A percentile compares a stretch with the other conserved stretches of the same genome.
Conservation (phyloP, 2,888 invertebrate species). For the Siphonodentalium dalli region DNA sequence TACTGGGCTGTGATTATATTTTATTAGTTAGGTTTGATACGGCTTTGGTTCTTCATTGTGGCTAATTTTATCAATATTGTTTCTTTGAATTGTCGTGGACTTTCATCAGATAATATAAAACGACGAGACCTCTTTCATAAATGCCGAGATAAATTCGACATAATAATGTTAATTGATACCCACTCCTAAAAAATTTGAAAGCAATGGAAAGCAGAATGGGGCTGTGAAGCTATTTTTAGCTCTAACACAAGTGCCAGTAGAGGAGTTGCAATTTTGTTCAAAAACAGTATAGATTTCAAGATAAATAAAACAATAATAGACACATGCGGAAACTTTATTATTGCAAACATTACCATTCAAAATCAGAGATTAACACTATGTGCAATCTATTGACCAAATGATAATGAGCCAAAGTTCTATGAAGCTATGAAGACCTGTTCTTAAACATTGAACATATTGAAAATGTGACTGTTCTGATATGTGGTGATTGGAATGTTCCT, state of each 20-base stretch:
- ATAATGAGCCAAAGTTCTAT: slow-evolving; percentile 1
- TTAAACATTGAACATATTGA: neutral
- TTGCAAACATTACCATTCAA: neutral
- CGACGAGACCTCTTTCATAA: slow-evolving; percentile 4
- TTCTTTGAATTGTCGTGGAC: slow-evolving; percentile 4
- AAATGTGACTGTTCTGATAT: neutral
- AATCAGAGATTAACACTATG: neutral
- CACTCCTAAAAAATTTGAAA: slow-evolving; percentile 1
- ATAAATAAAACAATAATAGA: slow-evolving; percentile 4
- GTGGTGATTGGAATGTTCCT: neutral
- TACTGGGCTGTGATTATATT: too few relatives aligned
- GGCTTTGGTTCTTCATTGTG: too few relatives aligned
- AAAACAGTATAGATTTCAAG: slow-evolving; percentile 5
- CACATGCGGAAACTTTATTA: slow-evolving; percentile 1
- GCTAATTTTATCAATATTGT: slow-evolving; percentile 9
- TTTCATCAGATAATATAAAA: slow-evolving; percentile 6
- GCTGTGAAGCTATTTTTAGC: neutral
- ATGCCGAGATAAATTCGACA: slow-evolving; percentile 3
- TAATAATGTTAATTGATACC: slow-evolving; percentile 2
- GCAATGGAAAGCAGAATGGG: slow-evolving; percentile 9
- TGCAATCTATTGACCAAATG: slow-evolving; percentile 9
- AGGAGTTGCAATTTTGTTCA: slow-evolving; percentile 9
- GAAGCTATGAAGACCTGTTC: neutral
- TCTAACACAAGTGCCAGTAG: neutral
- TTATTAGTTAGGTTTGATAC: too few relatives aligned